Percentiles rank a stretch among this genome's conserved stretches.
Conservation (phyloP, 2,113 vertebrate genomes). For the Gulo gulo region DNA sequence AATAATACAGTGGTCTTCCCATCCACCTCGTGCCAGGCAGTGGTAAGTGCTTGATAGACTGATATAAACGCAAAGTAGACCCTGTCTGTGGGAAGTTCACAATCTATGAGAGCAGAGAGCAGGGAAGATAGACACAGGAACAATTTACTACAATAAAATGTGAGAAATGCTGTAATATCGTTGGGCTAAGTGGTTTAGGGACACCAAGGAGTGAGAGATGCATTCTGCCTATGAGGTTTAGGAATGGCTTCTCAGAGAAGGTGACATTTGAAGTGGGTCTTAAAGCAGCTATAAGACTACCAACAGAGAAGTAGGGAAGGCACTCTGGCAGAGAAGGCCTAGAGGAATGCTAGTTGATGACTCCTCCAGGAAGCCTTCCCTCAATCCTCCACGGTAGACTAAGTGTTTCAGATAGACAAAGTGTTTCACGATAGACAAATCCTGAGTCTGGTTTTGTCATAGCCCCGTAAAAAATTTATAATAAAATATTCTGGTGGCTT, state of each 20-base stretch:
- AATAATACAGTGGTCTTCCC: not conserved
- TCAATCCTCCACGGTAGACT: not conserved
- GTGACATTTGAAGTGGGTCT: not conserved
- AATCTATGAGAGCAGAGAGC: not conserved
- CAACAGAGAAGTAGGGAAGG: not conserved
- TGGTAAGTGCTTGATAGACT: not conserved
- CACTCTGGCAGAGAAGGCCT: not conserved
- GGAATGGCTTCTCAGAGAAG: not conserved
- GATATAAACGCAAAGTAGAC: not conserved
- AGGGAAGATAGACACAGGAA: not conserved
- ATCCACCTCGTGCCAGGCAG: not conserved
- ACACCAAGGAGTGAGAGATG: not conserved
- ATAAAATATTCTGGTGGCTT: constrained; percentile 5
- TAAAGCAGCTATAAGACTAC: not conserved
- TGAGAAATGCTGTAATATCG: not conserved
- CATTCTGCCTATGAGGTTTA: not conserved
- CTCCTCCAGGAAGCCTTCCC: not conserved
- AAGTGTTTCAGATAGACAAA: not conserved
- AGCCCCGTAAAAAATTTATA: not conserved
- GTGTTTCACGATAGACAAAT: not conserved
- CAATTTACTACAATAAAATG: not conserved
- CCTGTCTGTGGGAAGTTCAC: not conserved
- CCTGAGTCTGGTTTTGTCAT: not conserved
- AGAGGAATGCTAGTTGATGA: not conserved
- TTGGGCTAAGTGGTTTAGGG: not conserved